phyloP scores from a whole-genome alignment of 1,140 invertebrate species.

The Apis mellifera region DNA sequence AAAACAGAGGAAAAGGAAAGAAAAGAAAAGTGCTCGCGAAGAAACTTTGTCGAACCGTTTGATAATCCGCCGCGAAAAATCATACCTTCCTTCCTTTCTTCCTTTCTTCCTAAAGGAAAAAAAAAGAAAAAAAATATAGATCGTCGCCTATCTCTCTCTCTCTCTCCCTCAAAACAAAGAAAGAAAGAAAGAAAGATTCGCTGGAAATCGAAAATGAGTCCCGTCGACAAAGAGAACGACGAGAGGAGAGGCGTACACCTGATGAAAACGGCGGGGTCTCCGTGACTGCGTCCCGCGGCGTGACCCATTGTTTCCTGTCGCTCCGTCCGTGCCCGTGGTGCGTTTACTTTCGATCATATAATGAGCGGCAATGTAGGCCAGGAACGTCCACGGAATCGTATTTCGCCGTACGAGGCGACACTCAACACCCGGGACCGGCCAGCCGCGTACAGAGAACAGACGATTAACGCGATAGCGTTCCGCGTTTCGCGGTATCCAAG shows the following conservation, averaged over 20 bases:
- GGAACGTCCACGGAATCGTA: slow-evolving; percentile 78
- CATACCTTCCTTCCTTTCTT: too few species aligned
- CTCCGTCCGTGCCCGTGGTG: slow-evolving; percentile 39
- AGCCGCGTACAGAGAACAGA: slow-evolving; percentile 73
- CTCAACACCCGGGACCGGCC: slow-evolving; percentile 71
- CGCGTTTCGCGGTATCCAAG: slow-evolving; percentile 72
- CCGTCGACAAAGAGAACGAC: not conserved
- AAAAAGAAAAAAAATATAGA: too few species aligned
- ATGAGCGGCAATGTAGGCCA: slow-evolving; percentile 79
- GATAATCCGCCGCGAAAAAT: too few species aligned
- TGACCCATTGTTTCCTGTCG: slow-evolving; percentile 62
- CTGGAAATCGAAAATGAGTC: too few species aligned
- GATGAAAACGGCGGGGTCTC: slow-evolving; percentile 28
- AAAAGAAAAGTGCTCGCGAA: too few species aligned
- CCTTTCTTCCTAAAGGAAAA: too few species aligned
- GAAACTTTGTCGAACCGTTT: too few species aligned
- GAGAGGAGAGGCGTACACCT: slow-evolving; percentile 30
- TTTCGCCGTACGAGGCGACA: slow-evolving; percentile 79
- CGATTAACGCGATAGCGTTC: slow-evolving; percentile 78
- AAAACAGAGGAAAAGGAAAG: not conserved
- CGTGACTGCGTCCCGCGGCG: slow-evolving; percentile 33
- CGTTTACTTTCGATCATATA: slow-evolving; percentile 71
- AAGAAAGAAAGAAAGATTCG: not conserved
- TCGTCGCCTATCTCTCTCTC: too few species aligned
- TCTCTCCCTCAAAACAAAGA: not conserved